Base-by-base conservation (phyloP, 2,888 invertebrate species). In the Stramonita haemastoma region DNA sequence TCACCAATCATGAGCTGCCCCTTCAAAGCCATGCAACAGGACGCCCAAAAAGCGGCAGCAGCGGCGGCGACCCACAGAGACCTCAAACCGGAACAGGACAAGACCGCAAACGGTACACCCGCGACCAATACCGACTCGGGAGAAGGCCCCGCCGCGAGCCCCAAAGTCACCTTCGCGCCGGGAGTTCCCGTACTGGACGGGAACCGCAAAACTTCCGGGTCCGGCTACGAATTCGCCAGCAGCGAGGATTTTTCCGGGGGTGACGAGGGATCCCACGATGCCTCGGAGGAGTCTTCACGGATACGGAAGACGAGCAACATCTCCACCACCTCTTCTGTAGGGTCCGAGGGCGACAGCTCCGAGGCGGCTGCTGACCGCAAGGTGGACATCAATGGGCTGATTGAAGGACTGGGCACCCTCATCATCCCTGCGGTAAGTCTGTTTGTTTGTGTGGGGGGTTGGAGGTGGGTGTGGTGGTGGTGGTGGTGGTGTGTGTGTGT, bases 341-440 rank as follows among this genome's bases (percentile, higher is more conserved):
- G 93, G 0, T 94, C 94, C 0, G 94, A 94, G 70, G 93, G 92
- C 13, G 91, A 91, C 87, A 15, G 34, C 5, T 19, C 70, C 19
- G 73, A 73, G n/a, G 26, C 46, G n/a, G 22, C 36, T 17, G 26
- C 87, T 11, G 87, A 87, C 36, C 32, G 87, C 26, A 87, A 90
- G 87, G 91, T 95, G 34, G 94, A 94, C 87, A 87, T 95, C 70
- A 89, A 92, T 5, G 92, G 93, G 0, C 91, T 95, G 32, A 93
- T 94, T 77, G 95, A 95, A 89, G 93, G 93, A 66, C 93, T 94
- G 17, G 95, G 94, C 13, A 94, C 95, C 0, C 92, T 95, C 13
- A 92, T 95, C 15, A 91, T 95, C 85, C 95, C 95, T 0, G 92
- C 93, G 90, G 94, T 95, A 91, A 93, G 94, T 79, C 13, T 8